A percentile compares a stretch with the other conserved stretches of the same genome.
phyloP scores from a whole-genome alignment of 2,888 invertebrate genomes.

The Parthenolecanium corni region DNA sequence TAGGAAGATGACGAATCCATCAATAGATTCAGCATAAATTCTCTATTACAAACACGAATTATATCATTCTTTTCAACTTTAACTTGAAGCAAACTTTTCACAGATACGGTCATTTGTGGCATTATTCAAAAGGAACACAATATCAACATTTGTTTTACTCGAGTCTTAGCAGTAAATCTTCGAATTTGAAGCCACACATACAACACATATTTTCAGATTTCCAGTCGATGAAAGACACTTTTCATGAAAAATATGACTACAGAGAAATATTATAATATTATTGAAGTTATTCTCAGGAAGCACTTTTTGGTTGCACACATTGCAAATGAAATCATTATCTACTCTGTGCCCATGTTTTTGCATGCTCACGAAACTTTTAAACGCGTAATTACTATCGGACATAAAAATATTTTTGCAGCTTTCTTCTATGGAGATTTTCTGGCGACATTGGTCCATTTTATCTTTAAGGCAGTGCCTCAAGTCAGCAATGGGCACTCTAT shows the following conservation, averaged over 20 bases:
- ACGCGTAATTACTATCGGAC: constrained; percentile 76
- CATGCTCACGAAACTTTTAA: constrained; percentile 63
- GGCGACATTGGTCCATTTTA: constrained; percentile 88
- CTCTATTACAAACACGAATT: too few relatives aligned
- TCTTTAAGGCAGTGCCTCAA: constrained; percentile 80
- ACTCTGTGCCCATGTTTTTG: constrained; percentile 68
- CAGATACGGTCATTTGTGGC: too few relatives aligned
- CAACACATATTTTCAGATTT: constrained; percentile 24
- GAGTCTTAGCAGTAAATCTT: too few relatives aligned
- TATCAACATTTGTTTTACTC: too few relatives aligned
- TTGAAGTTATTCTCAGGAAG: constrained; percentile 40
- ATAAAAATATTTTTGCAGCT: constrained; percentile 83
- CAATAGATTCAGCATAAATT: too few relatives aligned
- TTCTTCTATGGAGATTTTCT: constrained; percentile 75
- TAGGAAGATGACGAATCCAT: too few relatives aligned
- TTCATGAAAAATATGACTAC: constrained; percentile 80
- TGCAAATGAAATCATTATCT: constrained; percentile 40
- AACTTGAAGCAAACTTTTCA: too few relatives aligned
- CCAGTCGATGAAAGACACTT: constrained; percentile 56
- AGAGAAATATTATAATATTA: constrained; percentile 59
- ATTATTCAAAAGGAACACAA: too few relatives aligned
- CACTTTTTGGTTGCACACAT: constrained; percentile 29
- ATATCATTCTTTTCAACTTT: too few relatives aligned
- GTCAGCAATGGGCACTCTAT: constrained; percentile 75
- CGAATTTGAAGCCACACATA: too few relatives aligned